Evolutionary conservation across 2,113 vertebrate species (phyloP).

Genomic region (Pithys albifrons): DNA sequence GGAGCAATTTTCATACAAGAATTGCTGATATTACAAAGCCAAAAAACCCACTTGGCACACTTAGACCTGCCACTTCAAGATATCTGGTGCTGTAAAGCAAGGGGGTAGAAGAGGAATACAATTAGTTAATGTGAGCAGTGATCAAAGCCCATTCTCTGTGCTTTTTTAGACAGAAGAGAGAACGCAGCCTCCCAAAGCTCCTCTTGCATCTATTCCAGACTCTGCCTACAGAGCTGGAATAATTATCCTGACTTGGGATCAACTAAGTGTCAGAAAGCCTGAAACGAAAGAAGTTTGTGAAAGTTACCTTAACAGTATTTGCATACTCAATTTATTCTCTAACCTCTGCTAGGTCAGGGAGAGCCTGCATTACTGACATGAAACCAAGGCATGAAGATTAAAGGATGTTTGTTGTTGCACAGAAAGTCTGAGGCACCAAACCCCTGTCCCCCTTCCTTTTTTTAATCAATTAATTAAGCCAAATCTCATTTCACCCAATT

Average conservation of each 20-base stretch:
- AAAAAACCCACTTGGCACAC: neutral
- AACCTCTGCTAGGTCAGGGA: neutral
- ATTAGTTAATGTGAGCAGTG: neutral
- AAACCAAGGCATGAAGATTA: neutral
- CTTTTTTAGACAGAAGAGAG: neutral
- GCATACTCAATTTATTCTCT: neutral
- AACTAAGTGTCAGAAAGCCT: neutral
- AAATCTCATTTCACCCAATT: neutral
- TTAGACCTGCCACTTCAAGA: neutral
- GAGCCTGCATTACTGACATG: neutral
- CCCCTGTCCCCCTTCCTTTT: neutral
- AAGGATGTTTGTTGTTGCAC: neutral
- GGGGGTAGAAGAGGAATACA: neutral
- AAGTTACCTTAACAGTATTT: neutral
- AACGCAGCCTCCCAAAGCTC: neutral
- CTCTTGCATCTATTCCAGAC: neutral
- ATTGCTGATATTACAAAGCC: neutral
- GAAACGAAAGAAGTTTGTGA: neutral
- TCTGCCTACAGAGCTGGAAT: slow-evolving; percentile 6
- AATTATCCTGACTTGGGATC: neutral
- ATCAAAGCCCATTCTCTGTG: neutral
- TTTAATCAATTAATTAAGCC: neutral
- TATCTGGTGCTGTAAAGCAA: neutral
- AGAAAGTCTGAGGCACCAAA: neutral
- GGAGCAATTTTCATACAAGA: neutral